phyloP scores from a whole-genome alignment of 2,113 vertebrate species.

The Cryptoleucopteryx plumbea region DNA sequence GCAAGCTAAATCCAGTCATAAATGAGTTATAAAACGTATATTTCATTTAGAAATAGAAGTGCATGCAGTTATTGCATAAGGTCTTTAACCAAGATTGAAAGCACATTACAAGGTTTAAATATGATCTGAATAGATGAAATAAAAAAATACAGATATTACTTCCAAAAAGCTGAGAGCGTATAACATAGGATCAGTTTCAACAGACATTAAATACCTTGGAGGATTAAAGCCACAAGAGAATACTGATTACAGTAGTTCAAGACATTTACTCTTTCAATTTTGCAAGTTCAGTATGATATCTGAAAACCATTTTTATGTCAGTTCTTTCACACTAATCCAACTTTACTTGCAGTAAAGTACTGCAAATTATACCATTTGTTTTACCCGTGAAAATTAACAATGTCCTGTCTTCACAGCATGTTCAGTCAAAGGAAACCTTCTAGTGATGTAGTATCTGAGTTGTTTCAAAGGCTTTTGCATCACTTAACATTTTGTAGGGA shows the following conservation, averaged over 20 bases:
- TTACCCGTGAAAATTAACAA: background rate
- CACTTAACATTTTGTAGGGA: background rate
- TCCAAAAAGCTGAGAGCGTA: background rate
- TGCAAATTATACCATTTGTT: background rate
- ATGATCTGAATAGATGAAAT: background rate
- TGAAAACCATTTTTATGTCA: constrained; percentile 15
- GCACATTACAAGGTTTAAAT: constrained; percentile 7
- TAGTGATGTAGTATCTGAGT: background rate
- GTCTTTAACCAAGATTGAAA: constrained; percentile 27
- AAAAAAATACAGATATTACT: background rate
- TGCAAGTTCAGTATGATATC: background rate
- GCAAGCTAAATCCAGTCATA: constrained; percentile 25
- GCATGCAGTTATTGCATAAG: background rate
- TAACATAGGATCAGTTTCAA: constrained; percentile 11
- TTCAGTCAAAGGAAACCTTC: background rate
- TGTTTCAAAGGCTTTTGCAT: background rate
- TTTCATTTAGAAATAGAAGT: background rate
- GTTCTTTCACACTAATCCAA: background rate
- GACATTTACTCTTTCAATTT: background rate
- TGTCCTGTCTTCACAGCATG: background rate
- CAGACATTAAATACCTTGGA: background rate
- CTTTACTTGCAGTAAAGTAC: background rate
- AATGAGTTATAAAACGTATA: background rate
- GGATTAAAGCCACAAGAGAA: background rate
- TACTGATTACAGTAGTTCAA: background rate